Base-by-base conservation (phyloP, 2,888 invertebrate genomes). In the Heliconius cydno region DNA sequence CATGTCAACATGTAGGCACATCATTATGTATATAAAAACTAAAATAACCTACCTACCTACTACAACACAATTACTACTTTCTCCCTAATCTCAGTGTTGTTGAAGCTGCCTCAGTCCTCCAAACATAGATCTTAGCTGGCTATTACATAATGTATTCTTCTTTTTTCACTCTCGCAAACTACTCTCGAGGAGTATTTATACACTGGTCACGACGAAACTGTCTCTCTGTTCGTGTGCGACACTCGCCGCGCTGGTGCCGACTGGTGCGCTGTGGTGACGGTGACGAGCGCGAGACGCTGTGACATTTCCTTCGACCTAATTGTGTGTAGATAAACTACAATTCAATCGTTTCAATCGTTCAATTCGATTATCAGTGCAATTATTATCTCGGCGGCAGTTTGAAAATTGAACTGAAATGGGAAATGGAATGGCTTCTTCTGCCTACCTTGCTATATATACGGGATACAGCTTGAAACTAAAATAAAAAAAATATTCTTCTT, bases 281-380 rank as follows among this genome's bases (percentile, higher is more conserved):
- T 52, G 76, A 68, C 76, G 57, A 67, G 60, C 79, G 77, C 67
- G 76, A 79, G 78, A 72, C 80, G 71, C 67, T 25, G 52, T 68
- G 79, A 79, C 81, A 77, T 81, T 78, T 78, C 73, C 60, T 60
- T 77, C 70, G 65, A 52, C 66, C 38, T 79, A 71, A 72, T 76
- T 76, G 71, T 66, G 41, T 68, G 57, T 22, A 19, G 57, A 57
- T 1, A 57, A 57, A 7, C 15, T 46, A 46, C 19, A 19, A 46
- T 19, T 46, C 46, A 46, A 46, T 46, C 46, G 19, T 46, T 46
- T 46, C 15, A 46, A 2, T 19, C 46, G 2, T 46, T 46, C 46
- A 15, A 15, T 46, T 15, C 46, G 46, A 46, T 46, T 19, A 6
- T 46, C 46, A 46, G n/a, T n/a, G n/a, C n/a, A n/a, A n/a, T n/a